Conservation (phyloP, 1,140 invertebrate genomes). For the Nasonia longicornis region DNA sequence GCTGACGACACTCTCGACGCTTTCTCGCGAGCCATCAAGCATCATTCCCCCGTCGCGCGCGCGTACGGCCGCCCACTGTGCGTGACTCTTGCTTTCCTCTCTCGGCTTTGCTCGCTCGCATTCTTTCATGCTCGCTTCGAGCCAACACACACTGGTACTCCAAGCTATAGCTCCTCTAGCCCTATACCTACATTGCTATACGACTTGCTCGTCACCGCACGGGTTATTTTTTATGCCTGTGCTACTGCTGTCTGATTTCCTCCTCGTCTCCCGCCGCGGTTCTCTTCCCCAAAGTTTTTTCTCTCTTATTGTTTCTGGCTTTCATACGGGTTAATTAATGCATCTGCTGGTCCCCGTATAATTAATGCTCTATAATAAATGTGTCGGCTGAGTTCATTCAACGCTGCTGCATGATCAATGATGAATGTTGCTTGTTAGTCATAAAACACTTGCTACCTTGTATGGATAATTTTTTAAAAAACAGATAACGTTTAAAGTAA, state of each 20-base stretch:
- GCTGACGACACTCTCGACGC: conserved; percentile 17
- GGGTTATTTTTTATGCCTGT: neutral
- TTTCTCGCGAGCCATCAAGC: conserved; percentile 18
- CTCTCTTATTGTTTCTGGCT: neutral
- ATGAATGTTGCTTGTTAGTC: no score
- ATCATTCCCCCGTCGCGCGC: neutral
- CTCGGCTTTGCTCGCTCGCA: neutral
- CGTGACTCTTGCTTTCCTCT: conserved; percentile 20
- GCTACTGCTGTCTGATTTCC: neutral
- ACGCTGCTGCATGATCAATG: no score
- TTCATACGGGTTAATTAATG: neutral
- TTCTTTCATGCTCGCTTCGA: neutral
- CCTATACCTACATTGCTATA: neutral
- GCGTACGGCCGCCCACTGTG: neutral
- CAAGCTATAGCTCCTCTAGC: no score
- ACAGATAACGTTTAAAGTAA: no score
- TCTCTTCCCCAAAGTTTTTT: neutral
- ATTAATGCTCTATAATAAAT: no score
- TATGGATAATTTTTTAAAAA: no score
- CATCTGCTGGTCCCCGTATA: no score
- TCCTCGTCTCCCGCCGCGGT: neutral
- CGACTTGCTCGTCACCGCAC: neutral
- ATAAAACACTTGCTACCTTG: no score
- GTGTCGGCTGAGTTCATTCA: no score
- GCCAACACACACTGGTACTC: neutral